Conservation (phyloP, 2,113 vertebrate genomes). For the Puntigrus tetrazona region DNA sequence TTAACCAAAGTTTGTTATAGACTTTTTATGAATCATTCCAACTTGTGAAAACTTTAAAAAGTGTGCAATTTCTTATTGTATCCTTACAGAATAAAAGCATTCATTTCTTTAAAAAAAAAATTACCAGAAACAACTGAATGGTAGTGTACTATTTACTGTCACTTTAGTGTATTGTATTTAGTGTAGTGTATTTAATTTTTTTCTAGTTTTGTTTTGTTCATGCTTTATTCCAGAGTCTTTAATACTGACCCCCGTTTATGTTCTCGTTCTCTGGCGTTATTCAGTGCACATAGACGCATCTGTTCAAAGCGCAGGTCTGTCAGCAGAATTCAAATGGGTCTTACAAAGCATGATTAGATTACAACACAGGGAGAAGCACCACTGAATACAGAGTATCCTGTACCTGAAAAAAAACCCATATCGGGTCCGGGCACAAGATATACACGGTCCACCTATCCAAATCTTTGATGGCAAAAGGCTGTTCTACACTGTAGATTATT, state of each 20-base stretch:
- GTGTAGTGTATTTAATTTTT: too few relatives aligned
- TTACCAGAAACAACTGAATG: not conserved
- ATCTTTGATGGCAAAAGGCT: not conserved
- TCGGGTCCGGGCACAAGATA: not conserved
- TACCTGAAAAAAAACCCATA: not conserved
- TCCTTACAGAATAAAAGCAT: not conserved
- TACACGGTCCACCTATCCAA: not conserved
- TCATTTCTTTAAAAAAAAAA: too few relatives aligned
- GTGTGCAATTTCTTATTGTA: not conserved
- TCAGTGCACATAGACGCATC: slow-evolving; percentile 31
- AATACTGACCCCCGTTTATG: not conserved
- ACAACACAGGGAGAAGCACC: not conserved
- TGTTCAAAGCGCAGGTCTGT: slow-evolving; percentile 43
- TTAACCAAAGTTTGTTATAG: too few relatives aligned
- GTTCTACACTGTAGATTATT: not conserved
- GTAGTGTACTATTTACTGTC: not conserved
- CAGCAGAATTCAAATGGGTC: slow-evolving; percentile 58
- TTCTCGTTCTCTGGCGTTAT: slow-evolving; percentile 25
- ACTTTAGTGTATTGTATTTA: not conserved
- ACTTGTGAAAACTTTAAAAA: too few relatives aligned
- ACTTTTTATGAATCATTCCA: too few relatives aligned
- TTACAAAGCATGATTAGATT: slow-evolving; percentile 46
- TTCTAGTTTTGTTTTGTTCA: not conserved
- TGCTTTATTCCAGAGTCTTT: not conserved
- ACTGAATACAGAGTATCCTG: slow-evolving; percentile 15